Conservation (phyloP, 92 coral and sea anemone species). For the Parazoanthus swiftii region DNA sequence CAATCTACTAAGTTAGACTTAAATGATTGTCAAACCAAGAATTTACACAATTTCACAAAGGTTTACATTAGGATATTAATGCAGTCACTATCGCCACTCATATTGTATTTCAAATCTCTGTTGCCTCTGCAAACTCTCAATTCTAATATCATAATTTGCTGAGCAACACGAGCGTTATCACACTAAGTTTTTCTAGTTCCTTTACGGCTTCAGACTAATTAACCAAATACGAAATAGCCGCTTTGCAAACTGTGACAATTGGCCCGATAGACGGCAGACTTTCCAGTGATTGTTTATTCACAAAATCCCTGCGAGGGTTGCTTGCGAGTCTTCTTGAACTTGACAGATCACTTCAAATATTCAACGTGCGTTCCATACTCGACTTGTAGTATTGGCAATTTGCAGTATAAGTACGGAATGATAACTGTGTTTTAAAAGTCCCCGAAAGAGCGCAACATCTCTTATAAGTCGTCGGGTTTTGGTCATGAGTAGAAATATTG, state of each 20-base stretch:
- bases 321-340: background rate
- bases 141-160: background rate
- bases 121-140: background rate
- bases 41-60: background rate
- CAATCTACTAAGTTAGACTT: background rate
- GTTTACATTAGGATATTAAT: background rate
- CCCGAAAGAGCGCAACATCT: background rate
- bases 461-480: background rate
- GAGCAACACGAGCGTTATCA: background rate
- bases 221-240: background rate
- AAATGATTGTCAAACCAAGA: background rate
- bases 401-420: no score
- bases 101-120: constrained; percentile 4
- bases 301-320: background rate
- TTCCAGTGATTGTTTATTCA: background rate
- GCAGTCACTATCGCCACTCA: background rate
- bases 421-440: background rate
- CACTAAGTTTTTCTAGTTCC: no score
- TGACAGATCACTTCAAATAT: background rate
- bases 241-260: background rate
- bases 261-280: background rate
- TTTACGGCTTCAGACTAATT: background rate
- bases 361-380: background rate
- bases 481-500: background rate
- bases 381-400: background rate